Conservation (phyloP, 2,888 invertebrate genomes). For the Cinara cedri region DNA sequence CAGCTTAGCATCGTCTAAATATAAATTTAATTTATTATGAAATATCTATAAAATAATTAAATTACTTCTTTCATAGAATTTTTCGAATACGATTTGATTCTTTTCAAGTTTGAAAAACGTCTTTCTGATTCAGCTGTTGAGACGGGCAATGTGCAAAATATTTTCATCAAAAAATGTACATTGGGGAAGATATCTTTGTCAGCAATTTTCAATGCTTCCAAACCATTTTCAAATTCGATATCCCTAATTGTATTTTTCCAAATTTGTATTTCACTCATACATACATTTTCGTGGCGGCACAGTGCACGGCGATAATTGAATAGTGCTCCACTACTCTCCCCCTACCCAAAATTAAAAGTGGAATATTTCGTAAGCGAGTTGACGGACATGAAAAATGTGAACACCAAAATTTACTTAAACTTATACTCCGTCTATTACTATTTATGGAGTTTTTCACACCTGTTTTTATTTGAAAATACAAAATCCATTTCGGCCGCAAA, state of each 20-base stretch:
- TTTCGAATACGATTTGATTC: neutral
- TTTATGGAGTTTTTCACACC: no score
- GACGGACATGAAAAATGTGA: no score
- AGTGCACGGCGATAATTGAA: no score
- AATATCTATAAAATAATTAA: neutral
- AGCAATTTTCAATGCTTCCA: neutral
- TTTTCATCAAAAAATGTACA: neutral
- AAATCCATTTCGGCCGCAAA: no score
- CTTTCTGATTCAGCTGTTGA: neutral
- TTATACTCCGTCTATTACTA: no score
- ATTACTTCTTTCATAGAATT: neutral
- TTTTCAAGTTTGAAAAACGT: no score
- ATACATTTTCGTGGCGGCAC: no score
- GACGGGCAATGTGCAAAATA: neutral
- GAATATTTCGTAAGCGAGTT: no score
- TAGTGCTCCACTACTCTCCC: no score
- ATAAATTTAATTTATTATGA: neutral
- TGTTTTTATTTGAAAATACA: no score
- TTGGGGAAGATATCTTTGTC: neutral
- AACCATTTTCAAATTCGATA: neutral
- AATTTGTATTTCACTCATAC: neutral
- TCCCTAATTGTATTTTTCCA: neutral
- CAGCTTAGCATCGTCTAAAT: neutral
- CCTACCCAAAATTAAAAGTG: no score
- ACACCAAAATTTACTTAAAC: no score